Evolutionary conservation across 2,888 invertebrate species (phyloP).

Genomic region (Syritta pipiens): DNA sequence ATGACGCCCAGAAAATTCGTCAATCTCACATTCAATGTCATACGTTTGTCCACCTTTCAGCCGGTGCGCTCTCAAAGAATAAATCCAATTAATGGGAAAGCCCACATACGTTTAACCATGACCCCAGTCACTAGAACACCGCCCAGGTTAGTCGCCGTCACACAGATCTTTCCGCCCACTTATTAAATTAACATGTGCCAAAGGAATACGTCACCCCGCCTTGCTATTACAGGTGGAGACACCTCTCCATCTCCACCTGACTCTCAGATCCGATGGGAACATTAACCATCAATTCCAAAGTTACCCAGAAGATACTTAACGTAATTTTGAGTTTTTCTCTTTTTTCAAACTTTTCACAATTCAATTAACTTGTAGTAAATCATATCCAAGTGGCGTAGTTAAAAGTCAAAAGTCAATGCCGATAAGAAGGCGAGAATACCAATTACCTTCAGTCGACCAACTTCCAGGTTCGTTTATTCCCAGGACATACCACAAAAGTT

Average conservation of each 20-base stretch:
- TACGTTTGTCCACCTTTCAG: constrained; percentile 6
- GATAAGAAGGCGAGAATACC: neutral
- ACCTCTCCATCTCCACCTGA: too few species aligned
- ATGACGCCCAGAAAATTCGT: constrained; percentile 11
- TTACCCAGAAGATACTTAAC: too few species aligned
- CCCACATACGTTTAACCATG: constrained; percentile 3
- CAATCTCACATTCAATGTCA: constrained; percentile 25
- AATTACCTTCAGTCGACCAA: neutral
- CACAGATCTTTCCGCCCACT: neutral
- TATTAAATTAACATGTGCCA: constrained; percentile 19
- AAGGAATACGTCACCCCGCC: too few species aligned
- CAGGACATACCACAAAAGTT: neutral
- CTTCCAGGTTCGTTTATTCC: neutral
- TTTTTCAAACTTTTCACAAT: constrained; percentile 3
- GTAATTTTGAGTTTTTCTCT: neutral
- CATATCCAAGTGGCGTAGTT: constrained; percentile 6
- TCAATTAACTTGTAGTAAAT: constrained; percentile 18
- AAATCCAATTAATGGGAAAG: constrained; percentile 24
- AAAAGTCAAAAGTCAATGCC: constrained; percentile 19
- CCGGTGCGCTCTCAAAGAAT: neutral
- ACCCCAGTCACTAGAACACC: constrained; percentile 6
- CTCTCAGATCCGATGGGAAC: constrained; percentile 21
- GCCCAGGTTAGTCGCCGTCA: neutral
- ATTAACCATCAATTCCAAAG: constrained; percentile 9
- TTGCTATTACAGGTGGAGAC: constrained; percentile 6